These are phyloP conservation scores for Psittacula cyanocephala DNA, from an alignment of 2,113 vertebrate genomes.

Conservation along the genomic window DNA sequence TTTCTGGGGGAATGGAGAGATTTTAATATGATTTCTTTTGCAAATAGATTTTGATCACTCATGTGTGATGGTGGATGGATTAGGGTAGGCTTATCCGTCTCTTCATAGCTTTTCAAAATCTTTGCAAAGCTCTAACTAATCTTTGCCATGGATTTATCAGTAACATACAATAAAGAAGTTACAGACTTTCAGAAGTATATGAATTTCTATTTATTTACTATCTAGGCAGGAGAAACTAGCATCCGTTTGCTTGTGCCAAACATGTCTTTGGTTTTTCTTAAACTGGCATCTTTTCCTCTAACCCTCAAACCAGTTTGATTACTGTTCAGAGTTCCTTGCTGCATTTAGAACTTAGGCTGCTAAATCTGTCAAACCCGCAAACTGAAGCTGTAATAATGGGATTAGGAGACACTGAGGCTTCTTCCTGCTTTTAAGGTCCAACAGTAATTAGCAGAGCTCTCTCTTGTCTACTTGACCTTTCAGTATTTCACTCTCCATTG, in stretches of 20 bases:
- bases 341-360: not conserved
- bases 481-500: not conserved
- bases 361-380: not conserved
- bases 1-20: conserved; percentile 22
- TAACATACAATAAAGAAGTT: not conserved
- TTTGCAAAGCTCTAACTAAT: not conserved
- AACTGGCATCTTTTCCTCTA: not conserved
- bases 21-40: not conserved
- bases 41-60: not conserved
- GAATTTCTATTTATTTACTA: not conserved
- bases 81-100: not conserved
- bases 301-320: not conserved
- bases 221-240: not conserved
- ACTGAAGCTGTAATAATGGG: not conserved
- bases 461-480: not conserved
- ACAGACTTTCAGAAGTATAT: not conserved
- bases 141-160: not conserved
- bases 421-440: not conserved
- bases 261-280: not conserved
- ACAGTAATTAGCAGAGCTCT: not conserved
- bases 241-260: not conserved
- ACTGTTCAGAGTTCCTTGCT: not conserved
- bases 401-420: not conserved
- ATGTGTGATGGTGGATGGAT: not conserved
- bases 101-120: not conserved